These are phyloP conservation scores for Lagopus leucura DNA, from an alignment of 2,113 vertebrate species.

Conservation along the genomic window DNA sequence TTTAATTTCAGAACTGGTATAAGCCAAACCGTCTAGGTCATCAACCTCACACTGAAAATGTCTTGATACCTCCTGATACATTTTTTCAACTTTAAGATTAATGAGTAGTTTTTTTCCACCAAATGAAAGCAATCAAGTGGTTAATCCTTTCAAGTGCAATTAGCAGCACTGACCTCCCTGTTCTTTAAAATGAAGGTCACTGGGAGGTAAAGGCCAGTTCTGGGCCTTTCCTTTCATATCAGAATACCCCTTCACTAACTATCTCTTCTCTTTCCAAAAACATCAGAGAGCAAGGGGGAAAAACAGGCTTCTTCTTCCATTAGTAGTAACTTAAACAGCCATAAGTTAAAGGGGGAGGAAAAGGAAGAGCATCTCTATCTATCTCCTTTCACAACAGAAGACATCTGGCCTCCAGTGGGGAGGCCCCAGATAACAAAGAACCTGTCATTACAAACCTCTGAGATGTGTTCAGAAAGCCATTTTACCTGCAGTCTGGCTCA, in stretches of 20 bases:
- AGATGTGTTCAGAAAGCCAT: conserved; percentile 51
- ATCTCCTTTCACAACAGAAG: conserved; percentile 62
- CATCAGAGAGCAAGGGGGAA: conserved; percentile 49
- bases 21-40: background rate
- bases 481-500: conserved; percentile 67
- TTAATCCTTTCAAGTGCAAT: conserved; percentile 65
- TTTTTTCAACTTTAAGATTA: conserved; percentile 1
- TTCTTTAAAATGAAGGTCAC: conserved; percentile 59
- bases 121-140: conserved; percentile 43
- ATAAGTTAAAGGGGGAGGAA: conserved; percentile 69
- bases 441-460: conserved; percentile 45
- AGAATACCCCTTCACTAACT: conserved; percentile 10
- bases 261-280: conserved; percentile 57
- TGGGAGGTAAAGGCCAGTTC: conserved; percentile 55
- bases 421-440: conserved; percentile 70
- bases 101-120: background rate
- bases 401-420: conserved; percentile 56
- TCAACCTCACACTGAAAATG: background rate
- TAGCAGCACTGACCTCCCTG: conserved; percentile 41
- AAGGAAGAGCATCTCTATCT: conserved; percentile 62
- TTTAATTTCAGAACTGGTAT: background rate
- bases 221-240: conserved; percentile 47
- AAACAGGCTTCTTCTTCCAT: conserved; percentile 62
- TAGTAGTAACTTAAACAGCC: conserved; percentile 72
- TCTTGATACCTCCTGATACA: background rate